A percentile compares a stretch with the other conserved stretches of the same genome.
Evolutionary conservation across 2,797 vertebrate species (phyloP).

Genomic region (Eulemur mongoz): DNA sequence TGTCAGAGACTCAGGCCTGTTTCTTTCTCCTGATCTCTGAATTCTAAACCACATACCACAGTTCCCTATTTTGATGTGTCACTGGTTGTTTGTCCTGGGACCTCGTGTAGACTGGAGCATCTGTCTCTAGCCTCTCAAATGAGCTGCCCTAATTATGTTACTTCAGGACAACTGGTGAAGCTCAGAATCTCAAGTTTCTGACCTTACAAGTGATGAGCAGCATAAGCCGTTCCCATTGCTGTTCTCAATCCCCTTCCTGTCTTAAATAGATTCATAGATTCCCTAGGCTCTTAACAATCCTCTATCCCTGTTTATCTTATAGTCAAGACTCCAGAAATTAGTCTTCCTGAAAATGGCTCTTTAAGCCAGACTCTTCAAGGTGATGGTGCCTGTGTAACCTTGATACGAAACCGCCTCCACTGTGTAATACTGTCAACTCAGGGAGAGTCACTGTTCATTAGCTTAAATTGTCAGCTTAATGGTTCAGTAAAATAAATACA

Average conservation of each 20-base stretch:
- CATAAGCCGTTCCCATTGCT: background rate
- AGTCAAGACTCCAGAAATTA: background rate
- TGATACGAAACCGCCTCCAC: fast-evolving
- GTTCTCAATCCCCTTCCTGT: background rate
- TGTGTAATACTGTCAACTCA: background rate
- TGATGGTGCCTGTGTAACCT: background rate
- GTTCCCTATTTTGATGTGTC: background rate
- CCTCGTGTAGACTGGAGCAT: background rate
- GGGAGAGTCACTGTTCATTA: background rate
- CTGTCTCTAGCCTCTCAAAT: background rate
- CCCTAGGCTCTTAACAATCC: background rate
- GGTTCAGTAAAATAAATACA: constrained; percentile 47
- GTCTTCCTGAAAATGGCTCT: background rate
- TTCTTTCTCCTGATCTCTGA: background rate
- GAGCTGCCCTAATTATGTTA: background rate
- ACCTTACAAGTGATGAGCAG: background rate
- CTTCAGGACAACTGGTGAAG: background rate
- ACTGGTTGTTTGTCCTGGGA: background rate
- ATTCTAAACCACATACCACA: background rate
- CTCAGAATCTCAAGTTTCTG: background rate
- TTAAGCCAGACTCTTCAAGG: background rate
- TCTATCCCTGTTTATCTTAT: background rate
- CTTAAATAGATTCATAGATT: background rate
- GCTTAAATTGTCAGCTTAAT: background rate
- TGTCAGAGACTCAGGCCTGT: background rate